Evolutionary conservation across 2,797 vertebrate species (phyloP).

Genomic region (Leptatherina wallacei): DNA sequence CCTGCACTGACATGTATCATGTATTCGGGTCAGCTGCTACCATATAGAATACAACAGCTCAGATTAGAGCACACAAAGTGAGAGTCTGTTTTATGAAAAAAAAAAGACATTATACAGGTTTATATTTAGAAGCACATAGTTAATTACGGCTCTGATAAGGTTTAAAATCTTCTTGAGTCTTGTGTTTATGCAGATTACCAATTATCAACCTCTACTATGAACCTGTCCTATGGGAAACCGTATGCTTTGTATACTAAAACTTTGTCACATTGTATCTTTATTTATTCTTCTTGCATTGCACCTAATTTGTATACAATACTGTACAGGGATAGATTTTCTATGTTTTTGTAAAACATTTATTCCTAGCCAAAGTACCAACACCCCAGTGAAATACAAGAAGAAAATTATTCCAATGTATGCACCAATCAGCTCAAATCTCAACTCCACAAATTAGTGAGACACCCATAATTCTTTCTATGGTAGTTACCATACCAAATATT

Average conservation of each 20-base stretch:
- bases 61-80: neutral
- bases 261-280: neutral
- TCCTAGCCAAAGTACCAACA: slow-evolving; percentile 9
- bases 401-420: neutral
- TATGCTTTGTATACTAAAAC: neutral
- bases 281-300: slow-evolving; percentile 15
- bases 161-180: neutral
- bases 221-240: neutral
- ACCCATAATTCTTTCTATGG: slow-evolving; percentile 2
- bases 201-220: neutral
- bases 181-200: slow-evolving; percentile 1
- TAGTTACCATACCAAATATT: too few relatives aligned
- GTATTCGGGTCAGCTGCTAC: neutral
- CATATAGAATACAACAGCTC: neutral
- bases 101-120: neutral
- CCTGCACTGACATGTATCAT: neutral
- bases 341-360: slow-evolving; percentile 11
- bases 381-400: slow-evolving; percentile 15
- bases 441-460: neutral
- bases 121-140: neutral
- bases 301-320: neutral
- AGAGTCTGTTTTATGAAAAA: neutral
- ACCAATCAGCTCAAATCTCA: neutral
- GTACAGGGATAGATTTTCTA: neutral
- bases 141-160: neutral